These are phyloP conservation scores for Aphelocoma coerulescens DNA, from an alignment of 2,113 vertebrate species.

Conservation along the genomic window DNA sequence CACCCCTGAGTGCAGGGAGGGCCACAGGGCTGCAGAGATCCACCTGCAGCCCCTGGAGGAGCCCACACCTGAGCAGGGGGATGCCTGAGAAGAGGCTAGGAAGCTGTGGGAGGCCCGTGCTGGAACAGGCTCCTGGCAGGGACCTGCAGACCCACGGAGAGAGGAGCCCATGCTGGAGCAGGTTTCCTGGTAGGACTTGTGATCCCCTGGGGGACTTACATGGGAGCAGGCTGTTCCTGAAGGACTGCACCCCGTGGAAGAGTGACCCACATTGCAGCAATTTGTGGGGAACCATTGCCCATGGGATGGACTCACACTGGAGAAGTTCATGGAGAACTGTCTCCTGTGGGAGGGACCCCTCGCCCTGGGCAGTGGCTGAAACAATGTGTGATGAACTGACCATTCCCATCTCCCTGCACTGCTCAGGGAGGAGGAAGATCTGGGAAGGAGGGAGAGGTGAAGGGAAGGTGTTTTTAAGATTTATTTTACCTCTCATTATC, in stretches of 20 bases:
- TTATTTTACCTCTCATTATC: neutral
- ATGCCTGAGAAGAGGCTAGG: neutral
- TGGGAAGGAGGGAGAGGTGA: neutral
- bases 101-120: neutral
- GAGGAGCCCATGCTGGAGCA: neutral
- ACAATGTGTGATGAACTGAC: neutral
- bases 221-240: neutral
- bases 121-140: neutral
- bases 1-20: fast-evolving
- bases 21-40: neutral
- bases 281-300: neutral
- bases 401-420: neutral
- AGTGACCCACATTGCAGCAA: neutral
- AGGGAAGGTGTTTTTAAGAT: neutral
- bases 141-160: neutral
- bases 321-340: neutral
- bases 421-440: neutral
- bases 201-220: neutral
- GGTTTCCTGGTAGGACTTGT: neutral
- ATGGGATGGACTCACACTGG: neutral
- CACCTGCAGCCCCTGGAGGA: neutral
- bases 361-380: neutral
- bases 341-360: neutral
- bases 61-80: neutral
- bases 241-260: neutral